phyloP scores from a whole-genome alignment of 1,140 invertebrate genomes.

The Grapholita molesta region DNA sequence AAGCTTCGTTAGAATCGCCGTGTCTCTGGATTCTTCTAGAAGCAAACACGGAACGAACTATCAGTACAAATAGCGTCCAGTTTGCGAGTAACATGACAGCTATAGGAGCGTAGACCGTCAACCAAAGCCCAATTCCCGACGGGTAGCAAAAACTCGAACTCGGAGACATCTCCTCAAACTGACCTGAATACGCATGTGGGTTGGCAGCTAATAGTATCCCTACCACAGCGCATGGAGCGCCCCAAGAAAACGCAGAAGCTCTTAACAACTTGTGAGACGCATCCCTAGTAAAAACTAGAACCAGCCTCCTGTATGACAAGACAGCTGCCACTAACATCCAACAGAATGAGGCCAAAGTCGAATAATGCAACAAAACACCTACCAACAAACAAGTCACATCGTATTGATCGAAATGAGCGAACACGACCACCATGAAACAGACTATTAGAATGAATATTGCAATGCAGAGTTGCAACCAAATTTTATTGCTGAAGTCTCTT shows the following conservation, averaged over 20 bases:
- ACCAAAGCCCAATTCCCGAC: slow-evolving; percentile 63
- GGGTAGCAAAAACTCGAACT: slow-evolving; percentile 70
- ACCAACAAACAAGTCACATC: slow-evolving; percentile 57
- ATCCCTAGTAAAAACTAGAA: slow-evolving; percentile 67
- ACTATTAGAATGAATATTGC: slow-evolving; percentile 59
- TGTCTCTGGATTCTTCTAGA: slow-evolving; percentile 68
- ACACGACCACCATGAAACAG: slow-evolving; percentile 59
- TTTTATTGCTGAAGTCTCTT: slow-evolving; percentile 73
- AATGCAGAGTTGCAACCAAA: slow-evolving; percentile 73
- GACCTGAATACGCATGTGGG: slow-evolving; percentile 56
- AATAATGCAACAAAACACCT: slow-evolving; percentile 70
- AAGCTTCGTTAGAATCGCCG: slow-evolving; percentile 65
- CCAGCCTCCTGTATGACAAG: slow-evolving; percentile 69
- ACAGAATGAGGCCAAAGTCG: slow-evolving; percentile 70
- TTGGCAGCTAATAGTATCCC: slow-evolving; percentile 61
- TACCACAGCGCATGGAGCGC: slow-evolving; percentile 59
- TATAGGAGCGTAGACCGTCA: slow-evolving; percentile 70
- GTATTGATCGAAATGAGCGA: slow-evolving; percentile 50
- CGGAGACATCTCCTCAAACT: slow-evolving; percentile 51
- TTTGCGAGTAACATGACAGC: slow-evolving; percentile 67
- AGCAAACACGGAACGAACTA: slow-evolving; percentile 75
- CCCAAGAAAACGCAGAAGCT: slow-evolving; percentile 70
- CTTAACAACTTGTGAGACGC: slow-evolving; percentile 71
- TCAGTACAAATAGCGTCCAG: slow-evolving; percentile 70
- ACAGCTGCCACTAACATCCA: slow-evolving; percentile 78